Percentiles rank a stretch among this genome's conserved stretches.
Conservation (phyloP, 2,113 vertebrate genomes). For the Notothenia rossii region DNA sequence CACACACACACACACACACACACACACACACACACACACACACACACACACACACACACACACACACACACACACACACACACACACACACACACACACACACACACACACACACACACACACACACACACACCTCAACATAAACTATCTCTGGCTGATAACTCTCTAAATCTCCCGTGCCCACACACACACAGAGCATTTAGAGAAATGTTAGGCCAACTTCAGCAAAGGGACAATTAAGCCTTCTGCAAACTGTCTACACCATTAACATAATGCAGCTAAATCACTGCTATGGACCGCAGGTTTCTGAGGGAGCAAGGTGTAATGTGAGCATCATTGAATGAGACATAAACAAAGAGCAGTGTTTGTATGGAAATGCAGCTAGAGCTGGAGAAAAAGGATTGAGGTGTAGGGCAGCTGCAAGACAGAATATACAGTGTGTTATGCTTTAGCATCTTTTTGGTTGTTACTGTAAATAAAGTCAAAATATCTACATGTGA, state of each 20-base stretch:
- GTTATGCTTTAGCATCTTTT: neutral
- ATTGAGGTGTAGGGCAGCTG: neutral
- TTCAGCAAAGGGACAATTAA: slow-evolving; percentile 66
- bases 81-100: no score
- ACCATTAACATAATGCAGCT: slow-evolving; percentile 54
- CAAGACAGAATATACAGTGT: neutral
- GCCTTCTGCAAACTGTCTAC: slow-evolving; percentile 60
- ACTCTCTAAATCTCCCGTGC: slow-evolving; percentile 18
- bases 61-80: neutral
- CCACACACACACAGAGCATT: slow-evolving; percentile 8
- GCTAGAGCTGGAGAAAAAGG: neutral
- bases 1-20: neutral
- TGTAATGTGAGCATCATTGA: slow-evolving; percentile 18
- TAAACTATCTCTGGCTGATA: neutral
- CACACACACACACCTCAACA: neutral
- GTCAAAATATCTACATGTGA: no score
- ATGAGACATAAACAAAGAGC: slow-evolving; percentile 24
- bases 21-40: neutral
- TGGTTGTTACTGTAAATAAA: no score
- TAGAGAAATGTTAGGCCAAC: slow-evolving; percentile 45
- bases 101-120: neutral
- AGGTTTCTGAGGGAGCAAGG: slow-evolving; percentile 31
- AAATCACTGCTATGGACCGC: slow-evolving; percentile 29
- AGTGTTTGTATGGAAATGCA: slow-evolving; percentile 15
- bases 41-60: no score